Evolutionary conservation across 2,888 invertebrate genomes (phyloP).

Genomic region (Polylopha cassiicola): DNA sequence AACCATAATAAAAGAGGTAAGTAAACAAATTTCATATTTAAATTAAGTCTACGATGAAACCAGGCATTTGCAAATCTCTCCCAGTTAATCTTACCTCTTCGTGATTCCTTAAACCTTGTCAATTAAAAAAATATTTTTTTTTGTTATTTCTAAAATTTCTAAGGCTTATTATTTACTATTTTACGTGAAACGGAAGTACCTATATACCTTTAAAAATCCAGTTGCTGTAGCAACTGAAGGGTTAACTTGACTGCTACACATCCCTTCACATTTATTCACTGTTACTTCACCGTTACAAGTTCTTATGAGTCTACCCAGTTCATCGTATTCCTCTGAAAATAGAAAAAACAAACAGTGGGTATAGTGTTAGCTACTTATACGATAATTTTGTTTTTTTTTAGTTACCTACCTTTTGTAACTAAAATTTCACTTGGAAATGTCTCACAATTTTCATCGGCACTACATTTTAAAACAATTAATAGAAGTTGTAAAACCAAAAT

Average conservation of each 20-base stretch:
- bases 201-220: conserved; percentile 88
- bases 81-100: too few relatives aligned
- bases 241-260: conserved; percentile 93
- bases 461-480: conserved; percentile 25
- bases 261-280: conserved; percentile 96
- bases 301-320: conserved; percentile 87
- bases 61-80: too few relatives aligned
- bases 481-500: conserved; percentile 24
- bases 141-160: too few relatives aligned
- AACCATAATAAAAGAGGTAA: too few relatives aligned
- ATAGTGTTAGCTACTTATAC: conserved; percentile 4
- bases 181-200: not conserved
- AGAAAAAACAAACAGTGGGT: conserved; percentile 17
- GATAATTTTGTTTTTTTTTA: not conserved
- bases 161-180: too few relatives aligned
- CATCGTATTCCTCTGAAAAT: conserved; percentile 89
- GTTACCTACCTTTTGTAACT: conserved; percentile 84
- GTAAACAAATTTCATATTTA: too few relatives aligned
- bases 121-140: too few relatives aligned
- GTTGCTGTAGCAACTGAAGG: conserved; percentile 92
- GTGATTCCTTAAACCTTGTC: too few relatives aligned
- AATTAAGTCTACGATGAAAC: too few relatives aligned
- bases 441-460: conserved; percentile 86
- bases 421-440: conserved; percentile 91
- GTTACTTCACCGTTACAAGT: conserved; percentile 93